phyloP scores from a whole-genome alignment of 2,888 invertebrate species.

The Drosophila rubida region DNA sequence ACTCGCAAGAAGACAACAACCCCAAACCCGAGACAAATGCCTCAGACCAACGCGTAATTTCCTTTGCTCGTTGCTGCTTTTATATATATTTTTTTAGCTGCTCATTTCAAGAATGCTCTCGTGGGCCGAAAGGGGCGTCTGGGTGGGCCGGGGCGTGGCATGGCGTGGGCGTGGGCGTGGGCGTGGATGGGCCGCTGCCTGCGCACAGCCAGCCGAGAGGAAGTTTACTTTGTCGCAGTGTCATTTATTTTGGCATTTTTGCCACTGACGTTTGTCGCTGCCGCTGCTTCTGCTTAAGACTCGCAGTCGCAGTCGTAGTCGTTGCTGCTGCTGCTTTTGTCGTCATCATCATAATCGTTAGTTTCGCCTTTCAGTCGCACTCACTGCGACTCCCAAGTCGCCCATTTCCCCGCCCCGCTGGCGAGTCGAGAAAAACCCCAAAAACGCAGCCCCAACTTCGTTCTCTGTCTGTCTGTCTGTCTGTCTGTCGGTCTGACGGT shows the following conservation, averaged over 20 bases:
- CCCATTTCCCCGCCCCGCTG: background rate
- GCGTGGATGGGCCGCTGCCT: constrained; percentile 32
- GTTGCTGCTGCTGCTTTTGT: constrained; percentile 44
- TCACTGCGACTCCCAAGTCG: constrained; percentile 15
- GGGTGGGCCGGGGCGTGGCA: background rate
- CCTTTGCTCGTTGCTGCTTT: constrained; percentile 24
- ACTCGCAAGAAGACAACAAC: constrained; percentile 38
- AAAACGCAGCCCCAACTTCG: constrained; percentile 29
- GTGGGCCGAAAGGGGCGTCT: background rate
- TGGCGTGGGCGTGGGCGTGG: constrained; percentile 11
- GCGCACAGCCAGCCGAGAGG: constrained; percentile 38
- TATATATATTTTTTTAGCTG: constrained; percentile 19
- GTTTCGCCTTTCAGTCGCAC: constrained; percentile 52
- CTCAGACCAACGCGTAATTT: constrained; percentile 65
- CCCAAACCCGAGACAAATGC: constrained; percentile 39
- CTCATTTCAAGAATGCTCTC: constrained; percentile 23
- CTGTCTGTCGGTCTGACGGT: constrained; percentile 1
- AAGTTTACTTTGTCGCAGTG: constrained; percentile 78
- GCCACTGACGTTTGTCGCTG: constrained; percentile 53
- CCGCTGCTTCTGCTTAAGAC: background rate
- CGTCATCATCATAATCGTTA: constrained; percentile 77
- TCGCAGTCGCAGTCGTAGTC: background rate
- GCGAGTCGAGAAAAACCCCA: constrained; percentile 43
- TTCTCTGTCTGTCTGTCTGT: background rate
- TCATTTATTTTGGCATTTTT: constrained; percentile 75